Base-by-base conservation (phyloP, 2,113 vertebrate species). In the Formicarius rufipectus region DNA sequence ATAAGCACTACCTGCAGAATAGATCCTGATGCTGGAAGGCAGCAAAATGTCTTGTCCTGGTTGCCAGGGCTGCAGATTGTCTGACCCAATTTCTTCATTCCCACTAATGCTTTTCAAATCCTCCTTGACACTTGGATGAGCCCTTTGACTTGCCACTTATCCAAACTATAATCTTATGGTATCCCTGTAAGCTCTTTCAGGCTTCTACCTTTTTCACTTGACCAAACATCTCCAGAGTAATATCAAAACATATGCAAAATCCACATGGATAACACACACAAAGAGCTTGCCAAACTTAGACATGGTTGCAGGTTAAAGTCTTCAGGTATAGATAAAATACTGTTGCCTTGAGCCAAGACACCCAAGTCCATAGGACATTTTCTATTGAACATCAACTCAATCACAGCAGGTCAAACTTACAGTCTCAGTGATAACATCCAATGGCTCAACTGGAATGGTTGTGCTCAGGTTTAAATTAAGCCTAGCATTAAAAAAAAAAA, bases 81-180 rank as follows among this genome's bases (percentile, higher is more conserved):
- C 80, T 86, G 85, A 90, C 94, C 80, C 79, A 86, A 85, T 95
- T 96, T 88, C 55, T 83, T 74, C 73, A 52, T 24, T 74, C 45
- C 76, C 17, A 19, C 68, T 96, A 96, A 93, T 63, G 37, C 40
- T 88, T 47, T 47, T 44, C 69, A 85, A 94, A 93, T 91, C 90
- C 80, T 85, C 18, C 44, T 35, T 2, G 14, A 91, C 91, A 87
- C 89, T 67, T 73, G 37, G 52, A 69, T 39, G 52, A 94, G 88
- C 64, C 86, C 33, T 91, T 95, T 78, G 85, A 60, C 72, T 94
- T 90, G 92, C 68, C 85, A 64, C 75, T 90, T 90, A 33, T 6
- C 5, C 47, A 86, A 93, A 84, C 27, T 40, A n/a, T 90, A 78
- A 93, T 86, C 90, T 63, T 16, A 27, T 12, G 31, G 27, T 55